Percentiles rank a stretch among this genome's conserved stretches.
phyloP scores from a whole-genome alignment of 92 coral and sea anemone genomes.

The Palythoa grandiflora region DNA sequence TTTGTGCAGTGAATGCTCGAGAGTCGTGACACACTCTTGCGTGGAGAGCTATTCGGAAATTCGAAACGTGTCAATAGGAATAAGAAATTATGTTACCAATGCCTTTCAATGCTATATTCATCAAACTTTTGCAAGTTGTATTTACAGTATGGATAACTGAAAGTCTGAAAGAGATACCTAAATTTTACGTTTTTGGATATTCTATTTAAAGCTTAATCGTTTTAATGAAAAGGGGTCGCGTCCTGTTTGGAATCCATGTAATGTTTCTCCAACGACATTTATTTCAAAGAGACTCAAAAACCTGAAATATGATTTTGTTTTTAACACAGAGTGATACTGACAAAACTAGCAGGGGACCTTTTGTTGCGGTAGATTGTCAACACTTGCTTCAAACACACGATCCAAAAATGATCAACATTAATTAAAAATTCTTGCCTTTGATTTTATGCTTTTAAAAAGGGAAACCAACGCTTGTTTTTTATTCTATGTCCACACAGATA shows the following conservation, averaged over 20 bases:
- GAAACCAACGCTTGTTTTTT: too few species aligned
- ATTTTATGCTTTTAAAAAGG: too few species aligned
- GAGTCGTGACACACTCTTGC: neutral
- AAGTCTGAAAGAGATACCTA: neutral
- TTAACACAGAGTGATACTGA: too few species aligned
- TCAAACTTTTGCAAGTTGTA: neutral
- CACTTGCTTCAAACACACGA: too few species aligned
- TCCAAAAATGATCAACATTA: too few species aligned
- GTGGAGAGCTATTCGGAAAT: slow-evolving; percentile 30
- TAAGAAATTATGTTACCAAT: neutral
- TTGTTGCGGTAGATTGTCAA: too few species aligned
- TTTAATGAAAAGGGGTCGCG: neutral
- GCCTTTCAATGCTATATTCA: neutral
- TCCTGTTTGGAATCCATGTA: neutral
- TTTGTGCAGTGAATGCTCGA: neutral
- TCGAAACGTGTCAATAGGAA: slow-evolving; percentile 27
- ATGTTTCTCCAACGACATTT: neutral
- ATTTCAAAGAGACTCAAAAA: neutral
- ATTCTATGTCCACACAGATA: too few species aligned
- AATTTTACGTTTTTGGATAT: neutral
- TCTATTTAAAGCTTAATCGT: neutral
- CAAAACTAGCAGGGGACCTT: too few species aligned
- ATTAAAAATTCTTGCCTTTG: too few species aligned
- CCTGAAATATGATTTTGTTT: neutral
- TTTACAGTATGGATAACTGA: neutral